Evolutionary conservation across 2,797 vertebrate genomes (phyloP).

Genomic region (Megalops cyprinoides): DNA sequence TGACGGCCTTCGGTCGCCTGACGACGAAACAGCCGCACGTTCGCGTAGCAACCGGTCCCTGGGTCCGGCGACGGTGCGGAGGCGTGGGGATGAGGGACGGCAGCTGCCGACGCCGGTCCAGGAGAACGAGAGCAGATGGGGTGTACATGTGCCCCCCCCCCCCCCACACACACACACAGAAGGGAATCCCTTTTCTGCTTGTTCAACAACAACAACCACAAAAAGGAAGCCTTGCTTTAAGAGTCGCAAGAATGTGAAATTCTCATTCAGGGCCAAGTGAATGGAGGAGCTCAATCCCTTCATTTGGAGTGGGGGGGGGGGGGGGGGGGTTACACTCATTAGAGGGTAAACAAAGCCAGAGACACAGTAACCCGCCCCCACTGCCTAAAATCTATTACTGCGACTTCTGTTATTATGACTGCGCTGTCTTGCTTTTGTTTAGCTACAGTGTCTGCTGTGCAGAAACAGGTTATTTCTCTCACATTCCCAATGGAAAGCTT

Average conservation of each 20-base stretch:
- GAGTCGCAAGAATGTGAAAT: constrained; percentile 23
- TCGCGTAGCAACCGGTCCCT: constrained; percentile 75
- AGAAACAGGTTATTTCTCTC: background rate
- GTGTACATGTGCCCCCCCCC: background rate
- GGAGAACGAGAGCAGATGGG: constrained; percentile 63
- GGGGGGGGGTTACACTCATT: background rate
- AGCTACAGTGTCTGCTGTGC: background rate
- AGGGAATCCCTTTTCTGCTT: background rate
- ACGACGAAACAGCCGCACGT: constrained; percentile 73
- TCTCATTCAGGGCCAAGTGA: constrained; percentile 25
- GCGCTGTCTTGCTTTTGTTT: background rate
- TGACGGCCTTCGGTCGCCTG: constrained; percentile 64
- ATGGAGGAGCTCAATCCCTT: background rate
- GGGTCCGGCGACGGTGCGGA: constrained; percentile 23
- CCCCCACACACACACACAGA: no score
- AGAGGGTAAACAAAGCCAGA: background rate
- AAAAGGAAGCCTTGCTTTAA: constrained; percentile 19
- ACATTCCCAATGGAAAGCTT: background rate
- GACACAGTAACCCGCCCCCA: background rate
- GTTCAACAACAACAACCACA: constrained; percentile 26
- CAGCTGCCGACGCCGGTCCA: constrained; percentile 57
- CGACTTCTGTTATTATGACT: no score
- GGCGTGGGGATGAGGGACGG: constrained; percentile 41
- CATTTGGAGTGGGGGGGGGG: background rate
- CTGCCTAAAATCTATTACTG: background rate